Percentiles rank a stretch among this genome's conserved stretches.
Evolutionary conservation across 2,113 vertebrate species (phyloP).

Genomic region (Hepsetus odoe): DNA sequence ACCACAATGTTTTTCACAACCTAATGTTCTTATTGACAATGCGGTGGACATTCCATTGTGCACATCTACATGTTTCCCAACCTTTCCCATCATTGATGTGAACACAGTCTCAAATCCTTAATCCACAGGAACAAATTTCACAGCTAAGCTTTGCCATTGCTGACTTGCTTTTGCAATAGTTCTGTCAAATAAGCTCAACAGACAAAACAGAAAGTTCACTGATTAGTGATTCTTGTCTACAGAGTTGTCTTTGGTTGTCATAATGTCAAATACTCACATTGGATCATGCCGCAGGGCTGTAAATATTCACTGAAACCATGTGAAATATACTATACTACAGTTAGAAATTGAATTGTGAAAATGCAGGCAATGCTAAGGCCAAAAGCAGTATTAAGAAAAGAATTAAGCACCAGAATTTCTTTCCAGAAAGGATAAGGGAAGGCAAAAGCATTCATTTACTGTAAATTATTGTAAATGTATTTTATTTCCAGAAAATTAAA

Average conservation of each 20-base stretch:
- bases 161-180: conserved; percentile 20
- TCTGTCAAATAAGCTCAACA: not conserved
- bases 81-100: conserved; percentile 1
- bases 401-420: too few relatives aligned
- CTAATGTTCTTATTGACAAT: not conserved
- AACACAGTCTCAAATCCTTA: not conserved
- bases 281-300: not conserved
- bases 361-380: too few relatives aligned
- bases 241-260: not conserved
- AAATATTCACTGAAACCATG: not conserved
- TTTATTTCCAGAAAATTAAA: too few relatives aligned
- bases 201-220: conserved; percentile 24
- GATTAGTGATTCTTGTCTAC: not conserved
- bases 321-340: not conserved
- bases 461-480: too few relatives aligned
- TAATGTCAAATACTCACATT: not conserved
- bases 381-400: too few relatives aligned
- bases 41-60: not conserved
- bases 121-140: conserved; percentile 28
- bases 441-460: too few relatives aligned
- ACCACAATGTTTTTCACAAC: not conserved
- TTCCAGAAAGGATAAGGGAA: too few relatives aligned
- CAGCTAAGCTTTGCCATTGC: conserved; percentile 13
- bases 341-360: too few relatives aligned
- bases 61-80: conserved; percentile 2